Conservation (phyloP, 2,113 vertebrate genomes). For the Perca schrenkii region DNA sequence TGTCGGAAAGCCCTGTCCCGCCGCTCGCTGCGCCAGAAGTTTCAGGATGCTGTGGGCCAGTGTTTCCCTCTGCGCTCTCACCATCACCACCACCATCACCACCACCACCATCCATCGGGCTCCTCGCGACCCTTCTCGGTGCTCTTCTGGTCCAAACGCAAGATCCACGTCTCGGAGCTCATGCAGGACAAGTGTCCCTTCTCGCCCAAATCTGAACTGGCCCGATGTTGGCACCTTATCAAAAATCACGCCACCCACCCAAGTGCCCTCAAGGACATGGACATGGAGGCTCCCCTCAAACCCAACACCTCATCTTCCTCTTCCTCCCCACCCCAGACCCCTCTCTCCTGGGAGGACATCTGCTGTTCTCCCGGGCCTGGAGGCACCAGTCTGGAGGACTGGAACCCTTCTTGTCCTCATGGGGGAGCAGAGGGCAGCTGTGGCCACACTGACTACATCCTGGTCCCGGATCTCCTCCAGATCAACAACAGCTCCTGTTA, state of each 20-base stretch:
- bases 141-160: conserved; percentile 91
- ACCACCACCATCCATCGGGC: conserved; percentile 81
- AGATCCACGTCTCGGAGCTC: conserved; percentile 95
- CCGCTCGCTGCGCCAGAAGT: conserved; percentile 93
- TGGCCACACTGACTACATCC: conserved; percentile 87
- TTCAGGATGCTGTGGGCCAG: conserved; percentile 96
- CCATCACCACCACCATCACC: conserved; percentile 87
- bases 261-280: conserved; percentile 81
- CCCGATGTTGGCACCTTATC: conserved; percentile 95
- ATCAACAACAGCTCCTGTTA: conserved; percentile 97
- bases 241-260: conserved; percentile 88
- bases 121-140: conserved; percentile 79
- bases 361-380: conserved; percentile 72
- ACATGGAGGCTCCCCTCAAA: conserved; percentile 82
- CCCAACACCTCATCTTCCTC: conserved; percentile 68
- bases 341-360: conserved; percentile 83
- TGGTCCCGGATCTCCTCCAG: conserved; percentile 96
- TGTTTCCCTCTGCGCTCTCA: conserved; percentile 94
- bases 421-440: conserved; percentile 81
- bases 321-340: conserved; percentile 76
- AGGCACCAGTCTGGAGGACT: conserved; percentile 85
- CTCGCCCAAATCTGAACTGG: conserved; percentile 92
- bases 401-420: conserved; percentile 89
- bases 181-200: conserved; percentile 97
- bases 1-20: conserved; percentile 89